Percentiles rank a stretch among this genome's conserved stretches.
phyloP scores from a whole-genome alignment of 2,797 vertebrate species.

The Synanceia verrucosa region DNA sequence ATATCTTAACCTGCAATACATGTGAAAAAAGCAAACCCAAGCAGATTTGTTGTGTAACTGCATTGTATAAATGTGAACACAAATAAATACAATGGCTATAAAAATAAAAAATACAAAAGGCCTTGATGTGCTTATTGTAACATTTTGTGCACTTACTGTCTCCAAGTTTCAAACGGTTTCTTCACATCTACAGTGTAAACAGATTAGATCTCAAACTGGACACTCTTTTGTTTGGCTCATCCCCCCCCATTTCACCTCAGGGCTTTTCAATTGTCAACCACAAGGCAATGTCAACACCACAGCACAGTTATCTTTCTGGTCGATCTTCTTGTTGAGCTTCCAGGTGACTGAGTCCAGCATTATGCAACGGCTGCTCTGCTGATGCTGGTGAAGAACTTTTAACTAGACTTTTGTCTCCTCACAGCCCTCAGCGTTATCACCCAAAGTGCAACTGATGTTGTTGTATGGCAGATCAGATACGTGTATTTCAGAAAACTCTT shows the following conservation, averaged over 20 bases:
- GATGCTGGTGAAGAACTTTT: not conserved
- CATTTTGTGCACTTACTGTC: not conserved
- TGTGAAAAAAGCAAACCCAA: not conserved
- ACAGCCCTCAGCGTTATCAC: not conserved
- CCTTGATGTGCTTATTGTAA: not conserved
- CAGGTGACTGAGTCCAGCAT: not conserved
- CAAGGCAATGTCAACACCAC: slow-evolving; percentile 4
- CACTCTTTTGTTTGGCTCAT: not conserved
- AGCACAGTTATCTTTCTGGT: not conserved
- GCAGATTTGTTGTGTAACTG: no score
- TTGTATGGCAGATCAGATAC: slow-evolving; percentile 30
- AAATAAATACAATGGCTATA: no score
- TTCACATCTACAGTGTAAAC: not conserved
- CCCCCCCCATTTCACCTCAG: not conserved
- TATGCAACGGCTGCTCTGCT: not conserved
- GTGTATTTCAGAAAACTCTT: slow-evolving; percentile 63
- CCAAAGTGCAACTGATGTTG: slow-evolving; percentile 3
- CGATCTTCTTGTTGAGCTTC: slow-evolving; percentile 2
- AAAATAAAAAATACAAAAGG: not conserved
- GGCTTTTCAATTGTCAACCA: not conserved
- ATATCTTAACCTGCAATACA: no score
- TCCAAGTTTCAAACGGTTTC: not conserved
- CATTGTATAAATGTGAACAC: no score
- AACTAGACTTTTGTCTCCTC: not conserved
- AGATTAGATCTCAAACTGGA: not conserved